These are phyloP conservation scores for Cerastis leucographa DNA, from an alignment of 2,888 invertebrate species.

Conservation along the genomic window DNA sequence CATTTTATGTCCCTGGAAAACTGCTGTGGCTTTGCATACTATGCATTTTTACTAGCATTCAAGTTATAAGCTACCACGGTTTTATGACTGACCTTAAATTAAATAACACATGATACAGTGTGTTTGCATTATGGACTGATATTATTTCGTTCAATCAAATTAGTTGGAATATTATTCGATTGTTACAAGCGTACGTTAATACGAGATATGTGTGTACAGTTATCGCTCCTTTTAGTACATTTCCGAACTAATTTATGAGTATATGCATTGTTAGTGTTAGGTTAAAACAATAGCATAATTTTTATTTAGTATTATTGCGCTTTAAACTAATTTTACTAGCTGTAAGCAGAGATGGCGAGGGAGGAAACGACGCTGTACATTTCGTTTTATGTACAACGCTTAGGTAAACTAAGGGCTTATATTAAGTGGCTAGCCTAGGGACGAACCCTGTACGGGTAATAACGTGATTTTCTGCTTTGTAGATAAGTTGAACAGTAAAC, in stretches of 20 bases:
- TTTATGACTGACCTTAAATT: slow-evolving; percentile 51
- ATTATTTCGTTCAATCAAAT: slow-evolving; percentile 47
- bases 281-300: slow-evolving; percentile 41
- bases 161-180: slow-evolving; percentile 48
- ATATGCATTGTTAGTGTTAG: slow-evolving; percentile 25
- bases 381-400: slow-evolving; percentile 35
- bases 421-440: slow-evolving; percentile 21
- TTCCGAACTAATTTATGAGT: slow-evolving; percentile 47
- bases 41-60: slow-evolving; percentile 63
- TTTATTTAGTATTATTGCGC: slow-evolving; percentile 36
- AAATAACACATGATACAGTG: slow-evolving; percentile 39
- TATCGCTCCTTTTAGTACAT: slow-evolving; percentile 35
- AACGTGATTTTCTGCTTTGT: slow-evolving; percentile 19
- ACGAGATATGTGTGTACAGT: slow-evolving; percentile 18
- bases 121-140: slow-evolving; percentile 25
- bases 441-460: background rate
- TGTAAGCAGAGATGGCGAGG: background rate
- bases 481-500: slow-evolving; percentile 2
- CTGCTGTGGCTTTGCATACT: slow-evolving; percentile 65
- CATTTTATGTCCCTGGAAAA: slow-evolving; percentile 61
- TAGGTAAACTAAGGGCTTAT: slow-evolving; percentile 25
- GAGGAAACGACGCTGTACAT: background rate
- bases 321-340: slow-evolving; percentile 21
- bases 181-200: slow-evolving; percentile 24
- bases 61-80: slow-evolving; percentile 40